These are phyloP conservation scores for Rallus crepitans DNA, from an alignment of 2,797 vertebrate genomes.

Conservation along the genomic window DNA sequence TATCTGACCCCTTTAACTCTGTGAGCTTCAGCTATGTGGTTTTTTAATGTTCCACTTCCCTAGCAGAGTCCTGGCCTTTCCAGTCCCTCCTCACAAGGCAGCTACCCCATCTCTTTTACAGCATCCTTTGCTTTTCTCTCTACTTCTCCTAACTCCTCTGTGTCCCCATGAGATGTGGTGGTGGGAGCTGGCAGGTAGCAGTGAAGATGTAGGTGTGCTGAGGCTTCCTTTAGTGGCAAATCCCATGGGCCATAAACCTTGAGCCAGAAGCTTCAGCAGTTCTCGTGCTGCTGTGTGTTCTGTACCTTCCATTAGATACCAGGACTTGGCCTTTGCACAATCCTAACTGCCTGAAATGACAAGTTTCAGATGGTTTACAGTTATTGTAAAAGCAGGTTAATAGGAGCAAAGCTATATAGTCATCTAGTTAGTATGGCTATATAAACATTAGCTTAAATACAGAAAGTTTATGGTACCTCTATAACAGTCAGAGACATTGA, in stretches of 20 bases:
- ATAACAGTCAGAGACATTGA: not conserved
- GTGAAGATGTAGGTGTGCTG: not conserved
- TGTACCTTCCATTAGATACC: accelerated
- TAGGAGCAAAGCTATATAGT: not conserved
- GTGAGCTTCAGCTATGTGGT: not conserved
- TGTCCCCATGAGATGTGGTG: not conserved
- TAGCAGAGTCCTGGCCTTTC: not conserved
- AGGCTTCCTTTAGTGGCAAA: not conserved
- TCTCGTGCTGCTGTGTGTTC: not conserved
- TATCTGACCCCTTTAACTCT: not conserved
- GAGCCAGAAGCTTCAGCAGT: not conserved
- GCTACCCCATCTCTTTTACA: not conserved
- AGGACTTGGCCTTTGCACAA: not conserved
- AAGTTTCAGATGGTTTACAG: not conserved
- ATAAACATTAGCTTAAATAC: not conserved
- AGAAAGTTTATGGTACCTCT: not conserved
- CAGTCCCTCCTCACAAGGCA: not conserved
- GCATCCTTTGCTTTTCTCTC: not conserved
- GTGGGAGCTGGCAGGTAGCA: not conserved
- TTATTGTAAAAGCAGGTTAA: not conserved
- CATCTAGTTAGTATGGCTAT: not conserved
- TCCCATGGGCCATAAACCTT: not conserved
- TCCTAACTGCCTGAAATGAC: not conserved
- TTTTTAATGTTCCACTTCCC: not conserved
- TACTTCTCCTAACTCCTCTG: not conserved